Conservation (phyloP, 2,113 vertebrate genomes). For the Proterorhinus semilunaris region DNA sequence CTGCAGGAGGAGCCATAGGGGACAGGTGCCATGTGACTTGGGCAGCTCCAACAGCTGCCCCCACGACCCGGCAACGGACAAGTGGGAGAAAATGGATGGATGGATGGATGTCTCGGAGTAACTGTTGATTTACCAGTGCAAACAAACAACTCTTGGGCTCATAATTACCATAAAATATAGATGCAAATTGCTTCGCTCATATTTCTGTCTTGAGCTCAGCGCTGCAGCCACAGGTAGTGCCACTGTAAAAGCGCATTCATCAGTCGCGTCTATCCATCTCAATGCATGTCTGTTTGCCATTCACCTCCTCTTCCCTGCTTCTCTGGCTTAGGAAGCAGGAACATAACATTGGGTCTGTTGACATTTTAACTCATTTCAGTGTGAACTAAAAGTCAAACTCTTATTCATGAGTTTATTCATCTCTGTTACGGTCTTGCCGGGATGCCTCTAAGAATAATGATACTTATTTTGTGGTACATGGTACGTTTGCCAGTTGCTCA, state of each 20-base stretch:
- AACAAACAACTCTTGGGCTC: conserved; percentile 57
- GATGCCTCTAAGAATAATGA: too few relatives aligned
- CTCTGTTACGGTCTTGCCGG: too few relatives aligned
- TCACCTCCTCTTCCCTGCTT: conserved; percentile 11
- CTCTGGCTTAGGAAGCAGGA: neutral
- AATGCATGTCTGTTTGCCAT: conserved; percentile 22
- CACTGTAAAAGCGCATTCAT: conserved; percentile 44
- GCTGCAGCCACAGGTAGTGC: conserved; percentile 26
- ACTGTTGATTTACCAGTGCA: conserved; percentile 49
- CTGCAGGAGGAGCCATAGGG: too few relatives aligned
- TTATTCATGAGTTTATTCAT: too few relatives aligned
- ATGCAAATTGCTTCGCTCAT: conserved; percentile 55
- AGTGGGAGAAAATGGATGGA: too few relatives aligned
- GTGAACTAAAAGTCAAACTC: too few relatives aligned
- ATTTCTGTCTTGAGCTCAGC: conserved; percentile 13
- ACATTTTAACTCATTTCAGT: neutral
- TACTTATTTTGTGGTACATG: too few relatives aligned
- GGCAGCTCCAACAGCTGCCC: too few relatives aligned
- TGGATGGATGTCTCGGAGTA: conserved; percentile 30
- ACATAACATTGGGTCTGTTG: neutral
- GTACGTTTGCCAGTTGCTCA: too few relatives aligned
- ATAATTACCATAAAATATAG: conserved; percentile 66
- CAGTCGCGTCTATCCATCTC: conserved; percentile 23
- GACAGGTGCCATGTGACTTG: too few relatives aligned
- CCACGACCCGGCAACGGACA: too few relatives aligned